A percentile compares a stretch with the other conserved stretches of the same genome.
Evolutionary conservation across 2,888 invertebrate genomes (phyloP).

Genomic region (Aplocera efformata): DNA sequence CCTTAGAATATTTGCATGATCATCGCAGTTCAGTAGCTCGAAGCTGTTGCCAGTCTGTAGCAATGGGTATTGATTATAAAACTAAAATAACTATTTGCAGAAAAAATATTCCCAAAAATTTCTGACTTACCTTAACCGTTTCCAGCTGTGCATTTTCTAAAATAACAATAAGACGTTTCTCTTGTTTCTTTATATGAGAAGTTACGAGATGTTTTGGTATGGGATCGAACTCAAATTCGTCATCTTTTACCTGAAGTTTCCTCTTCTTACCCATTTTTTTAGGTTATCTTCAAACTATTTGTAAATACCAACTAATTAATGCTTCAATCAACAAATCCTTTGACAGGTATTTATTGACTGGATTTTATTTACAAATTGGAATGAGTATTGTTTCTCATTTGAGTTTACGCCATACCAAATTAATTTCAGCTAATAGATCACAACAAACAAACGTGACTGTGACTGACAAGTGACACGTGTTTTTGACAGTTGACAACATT

Average conservation of each 20-base stretch:
- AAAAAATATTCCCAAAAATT: not conserved
- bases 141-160: conserved; percentile 97
- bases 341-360: too few species aligned
- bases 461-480: not conserved
- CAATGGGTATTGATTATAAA: too few species aligned
- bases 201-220: conserved; percentile 88
- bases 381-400: too few species aligned
- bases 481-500: too few species aligned
- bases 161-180: conserved; percentile 95
- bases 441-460: not conserved
- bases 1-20: conserved; percentile 90
- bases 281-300: conserved; percentile 2
- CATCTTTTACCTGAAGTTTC: conserved; percentile 72
- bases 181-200: conserved; percentile 89
- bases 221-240: conserved; percentile 89
- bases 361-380: too few species aligned
- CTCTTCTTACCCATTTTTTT: conserved; percentile 69
- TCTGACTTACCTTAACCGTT: conserved; percentile 91
- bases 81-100: too few species aligned
- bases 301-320: not conserved
- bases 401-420: too few species aligned
- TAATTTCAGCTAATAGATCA: too few species aligned
- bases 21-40: conserved; percentile 96
- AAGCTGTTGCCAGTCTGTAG: conserved; percentile 90
- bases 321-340: not conserved